Evolutionary conservation across 1,140 invertebrate species (phyloP), one percentile per base, ranked within the genome.

Genomic region (Brachionus rubens): DNA sequence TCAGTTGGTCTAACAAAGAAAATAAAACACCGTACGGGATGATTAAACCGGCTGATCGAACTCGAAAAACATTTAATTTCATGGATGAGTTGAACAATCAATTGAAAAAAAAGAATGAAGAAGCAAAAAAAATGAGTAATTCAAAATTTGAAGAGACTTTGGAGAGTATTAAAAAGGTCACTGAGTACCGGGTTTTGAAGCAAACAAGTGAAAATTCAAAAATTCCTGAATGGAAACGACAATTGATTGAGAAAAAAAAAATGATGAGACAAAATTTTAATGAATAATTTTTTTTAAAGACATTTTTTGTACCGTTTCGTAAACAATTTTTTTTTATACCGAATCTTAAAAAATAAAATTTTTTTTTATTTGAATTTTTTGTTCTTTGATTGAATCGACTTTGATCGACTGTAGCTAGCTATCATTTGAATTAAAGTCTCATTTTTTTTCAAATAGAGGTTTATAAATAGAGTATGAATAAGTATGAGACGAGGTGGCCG

Each of bases 81-180:
- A 65, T 65, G 33, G 59, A 65, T 5, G 59, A 65, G 16, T 65
- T 65, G 21, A 43, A 65, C 4, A 65, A 24, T 65, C 59, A 65
- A 14, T 26, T 65, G 40, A 65, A 43, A 16, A 65, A 24, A 43
- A 65, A 65, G 3, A 65, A 43, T 65, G 59, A 65, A 43, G 43
- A 46, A 16, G 14, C 43, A 46, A 5, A 4, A 7, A 46, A 46
- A 10, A 10, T 14, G 14, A 14, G 4, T 4, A 46, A 33, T 65
- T 14, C 33, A 10, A 41, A 65, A 43, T 65, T 43, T 14, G 59
- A 65, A 19, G 6, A 65, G 21, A 65, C 59, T 1, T 41, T 65
- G 0, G 59, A 65, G 24, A 41, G 26, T 26, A 65, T 65, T 4
- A 28, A 65, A 65, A 65, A 65, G 19, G 59, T 65, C 9, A 65